Base-by-base conservation (phyloP, 2,113 vertebrate genomes). In the Circaetus cinerascens region DNA sequence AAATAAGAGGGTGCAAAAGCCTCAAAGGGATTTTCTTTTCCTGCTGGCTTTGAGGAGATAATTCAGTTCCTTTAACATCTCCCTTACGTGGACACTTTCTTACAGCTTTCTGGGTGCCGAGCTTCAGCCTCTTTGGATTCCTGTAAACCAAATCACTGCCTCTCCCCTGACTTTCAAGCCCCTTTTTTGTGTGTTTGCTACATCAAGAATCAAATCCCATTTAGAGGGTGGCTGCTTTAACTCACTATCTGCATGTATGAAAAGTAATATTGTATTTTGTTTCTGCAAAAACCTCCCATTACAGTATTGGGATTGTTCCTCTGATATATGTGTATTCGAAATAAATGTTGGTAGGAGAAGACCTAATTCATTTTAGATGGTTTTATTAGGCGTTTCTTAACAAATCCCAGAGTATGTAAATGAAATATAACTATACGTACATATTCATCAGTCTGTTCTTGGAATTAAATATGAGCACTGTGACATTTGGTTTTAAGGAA, bases 401-500 rank as follows among this genome's bases (percentile, higher is more conserved):
- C 89, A 97, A 95, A 96, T 79, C 91, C 87, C 94, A 93, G 97
- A 93, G 94, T 97, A 97, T 97, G 95, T 96, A 97, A 97, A 96
- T 96, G 93, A 95, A 98, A 96, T 97, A 95, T 80, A 96, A 96
- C 96, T 93, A 27, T 94, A 96, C 78, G 94, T 96, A 97, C 98
- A 98, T 95, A 93, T 97, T 98, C 97, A 95, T 96, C 97, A 96
- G 96, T 90, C 93, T 95, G 87, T 96, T 97, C 97, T 97, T 97
- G 96, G 97, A 93, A 78, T 97, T 98, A 96, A 97, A 98, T 97
- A 95, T 94, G 95, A 98, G 93, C 62, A 27, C 97, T 90, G 96
- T 98, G 98, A 97, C 98, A 96, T 98, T 98, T 98, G 94, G 96
- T 97, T 97, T 97, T 97, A 98, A 98, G 95, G 83, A 97, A 95